Evolutionary conservation across 1,140 invertebrate genomes (phyloP).

Genomic region (Whitmania pigra): DNA sequence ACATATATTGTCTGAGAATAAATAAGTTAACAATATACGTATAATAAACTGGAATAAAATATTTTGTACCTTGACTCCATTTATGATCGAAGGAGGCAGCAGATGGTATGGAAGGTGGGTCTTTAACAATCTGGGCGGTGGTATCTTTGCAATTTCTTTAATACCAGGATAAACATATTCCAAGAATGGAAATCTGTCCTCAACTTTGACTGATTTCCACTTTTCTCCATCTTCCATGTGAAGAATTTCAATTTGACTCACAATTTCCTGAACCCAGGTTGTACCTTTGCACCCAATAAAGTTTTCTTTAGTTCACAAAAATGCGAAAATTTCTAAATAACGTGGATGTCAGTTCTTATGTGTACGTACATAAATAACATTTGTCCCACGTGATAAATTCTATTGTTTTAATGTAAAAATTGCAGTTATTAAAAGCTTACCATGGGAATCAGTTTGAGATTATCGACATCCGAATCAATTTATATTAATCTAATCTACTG

Average conservation of each 20-base stretch:
- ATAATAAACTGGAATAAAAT: not conserved
- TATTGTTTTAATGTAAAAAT: too few relatives aligned
- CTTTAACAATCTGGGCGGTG: conserved; percentile 42
- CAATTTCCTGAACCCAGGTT: conserved; percentile 48
- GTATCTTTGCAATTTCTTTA: conserved; percentile 32
- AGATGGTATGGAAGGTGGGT: conserved; percentile 43
- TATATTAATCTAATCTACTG: not conserved
- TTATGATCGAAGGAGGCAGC: conserved; percentile 31
- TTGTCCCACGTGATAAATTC: too few relatives aligned
- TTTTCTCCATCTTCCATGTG: too few relatives aligned
- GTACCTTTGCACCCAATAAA: conserved; percentile 36
- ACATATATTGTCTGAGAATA: conserved; percentile 68
- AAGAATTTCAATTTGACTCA: conserved; percentile 42
- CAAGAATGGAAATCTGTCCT: conserved; percentile 45
- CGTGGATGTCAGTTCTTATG: too few relatives aligned
- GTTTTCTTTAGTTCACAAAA: not conserved
- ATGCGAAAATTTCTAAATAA: too few relatives aligned
- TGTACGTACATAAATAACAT: too few relatives aligned
- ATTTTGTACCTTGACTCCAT: too few relatives aligned
- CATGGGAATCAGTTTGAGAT: not conserved
- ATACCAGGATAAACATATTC: conserved; percentile 44
- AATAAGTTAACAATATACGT: not conserved
- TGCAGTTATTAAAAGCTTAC: too few relatives aligned
- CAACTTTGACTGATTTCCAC: conserved; percentile 30
- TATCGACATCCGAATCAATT: not conserved